These are phyloP conservation scores for Condylura cristata DNA, from an alignment of 2,113 vertebrate genomes.

Conservation along the genomic window DNA sequence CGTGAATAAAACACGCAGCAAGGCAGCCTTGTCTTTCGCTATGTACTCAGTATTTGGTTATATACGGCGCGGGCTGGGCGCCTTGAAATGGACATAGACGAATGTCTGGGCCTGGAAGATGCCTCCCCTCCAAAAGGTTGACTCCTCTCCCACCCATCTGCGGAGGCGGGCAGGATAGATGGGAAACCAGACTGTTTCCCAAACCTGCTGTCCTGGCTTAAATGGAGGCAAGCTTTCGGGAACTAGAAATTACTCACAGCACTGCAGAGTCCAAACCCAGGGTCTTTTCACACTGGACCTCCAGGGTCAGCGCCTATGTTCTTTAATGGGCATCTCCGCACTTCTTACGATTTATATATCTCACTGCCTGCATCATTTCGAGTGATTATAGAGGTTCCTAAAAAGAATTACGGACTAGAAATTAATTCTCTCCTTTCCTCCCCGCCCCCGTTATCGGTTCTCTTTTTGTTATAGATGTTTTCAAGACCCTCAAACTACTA, in stretches of 20 bases:
- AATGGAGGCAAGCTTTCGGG: neutral
- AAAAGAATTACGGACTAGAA: too few species aligned
- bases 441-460: neutral
- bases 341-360: neutral
- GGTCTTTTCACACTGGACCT: neutral
- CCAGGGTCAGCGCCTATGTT: neutral
- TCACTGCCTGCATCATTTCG: neutral
- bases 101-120: conserved; percentile 56
- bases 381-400: too few species aligned
- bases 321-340: neutral
- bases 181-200: neutral
- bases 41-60: conserved; percentile 50
- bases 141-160: neutral
- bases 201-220: neutral
- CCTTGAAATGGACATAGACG: conserved; percentile 73
- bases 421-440: too few species aligned
- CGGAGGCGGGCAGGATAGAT: neutral
- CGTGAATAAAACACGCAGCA: neutral
- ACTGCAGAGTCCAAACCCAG: neutral
- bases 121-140: neutral
- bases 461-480: neutral
- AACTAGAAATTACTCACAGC: neutral
- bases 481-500: neutral
- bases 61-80: conserved; percentile 65
- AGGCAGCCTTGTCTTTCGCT: fast-evolving